Evolutionary conservation across 2,113 vertebrate species (phyloP).

Genomic region (Chunga burmeisteri): DNA sequence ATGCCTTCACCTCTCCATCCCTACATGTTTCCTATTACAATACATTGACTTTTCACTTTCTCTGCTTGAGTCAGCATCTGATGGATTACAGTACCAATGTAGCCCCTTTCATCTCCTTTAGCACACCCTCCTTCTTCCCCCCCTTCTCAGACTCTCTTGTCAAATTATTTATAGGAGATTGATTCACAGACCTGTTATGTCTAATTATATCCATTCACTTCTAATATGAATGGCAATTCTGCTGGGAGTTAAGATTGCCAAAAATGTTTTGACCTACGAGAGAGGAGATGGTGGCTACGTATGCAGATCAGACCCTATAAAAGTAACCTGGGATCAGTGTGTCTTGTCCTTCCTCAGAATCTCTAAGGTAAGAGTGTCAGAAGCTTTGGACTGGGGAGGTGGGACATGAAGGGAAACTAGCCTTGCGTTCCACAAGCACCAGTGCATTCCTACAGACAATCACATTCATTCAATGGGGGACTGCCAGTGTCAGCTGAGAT

Average conservation of each 20-base stretch:
- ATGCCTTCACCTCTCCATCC: not conserved
- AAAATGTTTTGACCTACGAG: conserved; percentile 71
- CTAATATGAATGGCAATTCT: conserved; percentile 73
- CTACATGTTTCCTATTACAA: not conserved
- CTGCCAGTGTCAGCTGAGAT: conserved; percentile 24
- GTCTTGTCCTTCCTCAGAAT: conserved; percentile 65
- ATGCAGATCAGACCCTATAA: conserved; percentile 76
- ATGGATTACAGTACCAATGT: not conserved
- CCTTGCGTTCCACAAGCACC: conserved; percentile 31
- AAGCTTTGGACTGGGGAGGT: not conserved
- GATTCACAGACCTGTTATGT: conserved; percentile 68
- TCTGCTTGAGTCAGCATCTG: not conserved
- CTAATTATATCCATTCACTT: conserved; percentile 83
- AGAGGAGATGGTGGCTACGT: conserved; percentile 72
- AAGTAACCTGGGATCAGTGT: conserved; percentile 32
- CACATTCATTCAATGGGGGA: not conserved
- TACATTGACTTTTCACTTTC: not conserved
- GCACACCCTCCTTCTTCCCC: not conserved
- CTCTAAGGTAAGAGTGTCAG: conserved; percentile 69
- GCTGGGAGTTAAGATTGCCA: conserved; percentile 69
- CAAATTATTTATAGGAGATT: conserved; percentile 78
- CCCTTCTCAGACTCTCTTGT: conserved; percentile 60
- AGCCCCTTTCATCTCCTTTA: conserved; percentile 9
- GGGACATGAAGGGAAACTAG: not conserved
- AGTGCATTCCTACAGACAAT: not conserved